Conservation (phyloP, 2,113 vertebrate genomes). For the Oryctolagus cuniculus region DNA sequence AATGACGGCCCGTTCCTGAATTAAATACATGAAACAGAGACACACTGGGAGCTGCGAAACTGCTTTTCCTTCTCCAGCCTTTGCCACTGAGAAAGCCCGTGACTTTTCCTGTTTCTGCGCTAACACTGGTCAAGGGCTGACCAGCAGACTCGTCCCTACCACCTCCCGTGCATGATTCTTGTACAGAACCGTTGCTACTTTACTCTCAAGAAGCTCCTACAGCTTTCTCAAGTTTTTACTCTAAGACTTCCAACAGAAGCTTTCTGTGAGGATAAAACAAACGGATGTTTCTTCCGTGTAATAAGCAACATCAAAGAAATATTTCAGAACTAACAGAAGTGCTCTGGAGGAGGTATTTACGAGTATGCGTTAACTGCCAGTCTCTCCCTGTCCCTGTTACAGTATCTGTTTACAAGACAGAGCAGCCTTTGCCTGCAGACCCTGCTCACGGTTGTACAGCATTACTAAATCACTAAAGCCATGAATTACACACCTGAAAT, state of each 20-base stretch:
- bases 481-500: background rate
- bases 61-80: no score
- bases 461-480: no score
- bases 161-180: background rate
- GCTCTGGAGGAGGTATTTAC: background rate
- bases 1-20: background rate
- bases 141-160: background rate
- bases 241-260: background rate
- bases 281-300: background rate
- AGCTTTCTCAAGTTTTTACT: background rate
- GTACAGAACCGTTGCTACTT: background rate
- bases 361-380: background rate
- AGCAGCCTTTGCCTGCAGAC: rapidly evolving
- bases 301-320: background rate
- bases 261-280: background rate
- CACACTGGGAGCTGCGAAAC: background rate
- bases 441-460: no score
- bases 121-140: no score
- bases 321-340: background rate
- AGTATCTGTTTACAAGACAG: background rate
- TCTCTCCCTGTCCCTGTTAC: background rate
- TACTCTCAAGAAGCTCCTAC: background rate
- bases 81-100: background rate
- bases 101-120: background rate
- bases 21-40: background rate